A percentile compares a stretch with the other conserved stretches of the same genome.
Evolutionary conservation across 2,888 invertebrate species (phyloP).

Genomic region (Brachyptera risi): DNA sequence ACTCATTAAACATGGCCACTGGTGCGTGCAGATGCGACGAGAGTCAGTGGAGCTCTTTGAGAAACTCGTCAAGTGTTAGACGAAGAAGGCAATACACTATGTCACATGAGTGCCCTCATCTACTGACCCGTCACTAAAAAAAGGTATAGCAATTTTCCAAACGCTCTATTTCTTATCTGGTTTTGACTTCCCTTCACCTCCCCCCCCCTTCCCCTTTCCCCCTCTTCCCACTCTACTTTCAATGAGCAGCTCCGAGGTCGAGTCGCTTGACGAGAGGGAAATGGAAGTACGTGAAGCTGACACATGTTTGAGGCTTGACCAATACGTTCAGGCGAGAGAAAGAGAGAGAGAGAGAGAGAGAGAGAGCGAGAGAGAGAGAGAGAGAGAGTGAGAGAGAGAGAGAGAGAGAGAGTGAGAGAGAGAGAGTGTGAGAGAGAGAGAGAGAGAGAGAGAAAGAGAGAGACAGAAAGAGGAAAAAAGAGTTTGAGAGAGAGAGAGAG

Average conservation of each 20-base stretch:
- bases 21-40: too few relatives aligned
- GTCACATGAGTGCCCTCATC: background rate
- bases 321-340: background rate
- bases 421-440: too few relatives aligned
- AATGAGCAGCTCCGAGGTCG: background rate
- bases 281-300: conserved; percentile 30
- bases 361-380: background rate
- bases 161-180: conserved; percentile 19
- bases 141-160: conserved; percentile 18
- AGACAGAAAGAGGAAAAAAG: background rate
- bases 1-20: too few relatives aligned
- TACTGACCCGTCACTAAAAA: background rate
- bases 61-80: background rate
- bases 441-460: too few relatives aligned
- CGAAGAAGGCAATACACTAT: background rate
- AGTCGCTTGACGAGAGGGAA: conserved; percentile 19
- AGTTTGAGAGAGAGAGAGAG: background rate
- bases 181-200: conserved; percentile 6
- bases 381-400: background rate
- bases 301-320: conserved; percentile 24
- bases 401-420: background rate
- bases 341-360: background rate
- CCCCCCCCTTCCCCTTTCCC: background rate
- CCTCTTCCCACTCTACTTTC: background rate
- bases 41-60: too few relatives aligned